phyloP scores from a whole-genome alignment of 1,140 invertebrate genomes.

The Drosophila sechellia region DNA sequence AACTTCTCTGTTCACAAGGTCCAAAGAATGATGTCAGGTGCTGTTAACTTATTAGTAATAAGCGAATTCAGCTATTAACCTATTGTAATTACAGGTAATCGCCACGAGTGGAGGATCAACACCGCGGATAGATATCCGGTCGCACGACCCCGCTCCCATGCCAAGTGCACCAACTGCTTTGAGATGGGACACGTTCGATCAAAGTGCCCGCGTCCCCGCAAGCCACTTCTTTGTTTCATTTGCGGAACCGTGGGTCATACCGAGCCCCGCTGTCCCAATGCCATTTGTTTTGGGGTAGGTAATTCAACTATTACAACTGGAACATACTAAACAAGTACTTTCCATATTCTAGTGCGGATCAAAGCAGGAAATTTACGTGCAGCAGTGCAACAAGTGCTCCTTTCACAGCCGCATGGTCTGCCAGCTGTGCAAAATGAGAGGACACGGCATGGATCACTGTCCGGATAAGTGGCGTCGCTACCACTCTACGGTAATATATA shows the following conservation, averaged over 20 bases:
- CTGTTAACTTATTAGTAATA: neutral
- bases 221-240: conserved; percentile 86
- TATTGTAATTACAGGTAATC: conserved; percentile 27
- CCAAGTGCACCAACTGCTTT: conserved; percentile 86
- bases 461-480: conserved; percentile 89
- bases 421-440: conserved; percentile 86
- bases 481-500: conserved; percentile 88
- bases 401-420: conserved; percentile 86
- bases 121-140: conserved; percentile 81
- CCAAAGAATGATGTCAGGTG: conserved; percentile 52
- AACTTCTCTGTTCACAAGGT: conserved; percentile 85
- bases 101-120: conserved; percentile 57
- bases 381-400: conserved; percentile 87
- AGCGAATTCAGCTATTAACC: neutral
- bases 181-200: conserved; percentile 86
- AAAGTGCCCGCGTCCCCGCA: conserved; percentile 84
- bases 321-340: neutral
- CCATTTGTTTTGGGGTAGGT: conserved; percentile 88
- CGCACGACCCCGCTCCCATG: conserved; percentile 53
- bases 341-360: conserved; percentile 87
- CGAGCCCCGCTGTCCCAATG: conserved; percentile 87
- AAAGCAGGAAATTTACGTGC: conserved; percentile 86
- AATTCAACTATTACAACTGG: neutral
- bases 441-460: conserved; percentile 87
- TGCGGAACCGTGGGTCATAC: conserved; percentile 87